These are phyloP conservation scores for Pagrus major DNA, from an alignment of 2,113 vertebrate species.

Conservation along the genomic window DNA sequence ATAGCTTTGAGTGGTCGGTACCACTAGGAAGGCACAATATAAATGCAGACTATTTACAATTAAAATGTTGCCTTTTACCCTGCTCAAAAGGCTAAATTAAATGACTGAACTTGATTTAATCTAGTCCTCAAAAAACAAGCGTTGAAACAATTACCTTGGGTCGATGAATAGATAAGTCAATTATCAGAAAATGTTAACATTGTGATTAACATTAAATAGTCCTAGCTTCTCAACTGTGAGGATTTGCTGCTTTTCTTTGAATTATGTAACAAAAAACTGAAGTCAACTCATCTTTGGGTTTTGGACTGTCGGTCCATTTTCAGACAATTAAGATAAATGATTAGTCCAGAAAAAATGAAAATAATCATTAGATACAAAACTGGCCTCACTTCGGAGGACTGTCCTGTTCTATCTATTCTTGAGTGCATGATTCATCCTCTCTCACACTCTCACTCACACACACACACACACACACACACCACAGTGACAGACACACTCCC, in stretches of 20 bases:
- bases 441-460: neutral
- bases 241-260: neutral
- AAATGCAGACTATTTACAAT: too few species aligned
- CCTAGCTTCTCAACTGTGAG: neutral
- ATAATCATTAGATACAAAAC: neutral
- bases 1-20: too few species aligned
- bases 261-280: neutral
- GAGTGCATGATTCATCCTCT: slow-evolving; percentile 37
- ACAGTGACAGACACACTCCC: too few species aligned
- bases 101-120: too few species aligned
- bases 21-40: too few species aligned
- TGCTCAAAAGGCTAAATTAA: too few species aligned
- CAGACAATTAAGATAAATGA: neutral
- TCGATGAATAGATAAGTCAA: neutral
- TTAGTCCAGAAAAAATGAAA: neutral
- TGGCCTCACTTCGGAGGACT: slow-evolving; percentile 17
- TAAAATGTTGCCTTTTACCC: too few species aligned
- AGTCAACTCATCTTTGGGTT: neutral
- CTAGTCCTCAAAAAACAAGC: neutral
- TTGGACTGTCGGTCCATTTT: neutral
- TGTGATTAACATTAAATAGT: neutral
- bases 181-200: neutral
- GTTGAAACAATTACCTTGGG: neutral
- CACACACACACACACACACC: neutral
- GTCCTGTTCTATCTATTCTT: slow-evolving; percentile 17